phyloP scores from a whole-genome alignment of 2,888 invertebrate genomes.

The Cerastoderma edule region DNA sequence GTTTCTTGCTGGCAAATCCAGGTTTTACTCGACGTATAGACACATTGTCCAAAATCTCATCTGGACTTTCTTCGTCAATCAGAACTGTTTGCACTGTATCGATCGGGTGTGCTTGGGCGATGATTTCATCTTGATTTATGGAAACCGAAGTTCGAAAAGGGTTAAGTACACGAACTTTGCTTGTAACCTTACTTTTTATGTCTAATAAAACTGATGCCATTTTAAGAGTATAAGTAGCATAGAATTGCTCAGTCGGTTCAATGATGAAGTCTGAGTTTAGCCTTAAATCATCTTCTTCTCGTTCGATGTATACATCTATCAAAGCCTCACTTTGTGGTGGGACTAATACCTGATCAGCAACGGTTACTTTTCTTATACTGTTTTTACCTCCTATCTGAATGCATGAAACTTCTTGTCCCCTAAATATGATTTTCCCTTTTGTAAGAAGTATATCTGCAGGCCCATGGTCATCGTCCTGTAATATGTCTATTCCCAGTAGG shows the following conservation, averaged over 20 bases:
- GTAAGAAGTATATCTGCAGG: conserved; percentile 44
- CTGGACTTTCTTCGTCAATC: conserved; percentile 11
- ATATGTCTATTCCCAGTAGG: conserved; percentile 45
- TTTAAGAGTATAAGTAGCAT: conserved; percentile 19
- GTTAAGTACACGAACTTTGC: conserved; percentile 35
- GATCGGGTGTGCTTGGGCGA: conserved; percentile 30
- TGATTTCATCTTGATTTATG: conserved; percentile 29
- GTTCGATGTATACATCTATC: conserved; percentile 41
- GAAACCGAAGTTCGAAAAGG: conserved; percentile 17
- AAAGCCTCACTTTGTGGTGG: conserved; percentile 31
- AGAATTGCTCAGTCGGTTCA: conserved; percentile 21
- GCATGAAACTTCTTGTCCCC: conserved; percentile 27
- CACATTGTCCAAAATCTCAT: neutral
- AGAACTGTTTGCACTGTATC: neutral
- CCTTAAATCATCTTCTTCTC: conserved; percentile 21
- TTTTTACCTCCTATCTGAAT: conserved; percentile 4
- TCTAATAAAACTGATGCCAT: conserved; percentile 37
- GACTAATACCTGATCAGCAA: conserved; percentile 30
- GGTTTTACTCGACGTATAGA: neutral
- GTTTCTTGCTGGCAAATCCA: neutral
- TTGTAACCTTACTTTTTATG: conserved; percentile 26
- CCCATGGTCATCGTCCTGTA: conserved; percentile 28
- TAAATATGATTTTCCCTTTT: conserved; percentile 25
- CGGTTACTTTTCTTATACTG: conserved; percentile 24
- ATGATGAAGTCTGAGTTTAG: neutral